Percentiles rank a stretch among this genome's conserved stretches.
These are phyloP conservation scores for Hirudo medicinalis DNA, from an alignment of 1,140 invertebrate species.

Conservation along the genomic window DNA sequence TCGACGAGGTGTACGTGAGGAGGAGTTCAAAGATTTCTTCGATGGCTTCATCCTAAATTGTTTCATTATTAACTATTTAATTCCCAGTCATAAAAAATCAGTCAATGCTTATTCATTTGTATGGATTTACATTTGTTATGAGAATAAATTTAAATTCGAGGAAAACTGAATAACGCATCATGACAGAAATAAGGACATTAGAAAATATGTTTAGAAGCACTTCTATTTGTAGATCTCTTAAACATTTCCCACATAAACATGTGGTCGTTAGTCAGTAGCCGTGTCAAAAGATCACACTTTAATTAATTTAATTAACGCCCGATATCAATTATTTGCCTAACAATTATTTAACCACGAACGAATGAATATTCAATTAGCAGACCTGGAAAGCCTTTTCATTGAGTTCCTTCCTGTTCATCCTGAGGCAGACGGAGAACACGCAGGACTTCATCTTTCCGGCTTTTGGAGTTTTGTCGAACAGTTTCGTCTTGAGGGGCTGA, in stretches of 20 bases:
- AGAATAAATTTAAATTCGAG: not conserved
- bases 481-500: not conserved
- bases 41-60: not conserved
- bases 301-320: not conserved
- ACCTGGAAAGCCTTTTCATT: conserved; percentile 6
- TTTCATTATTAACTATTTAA: not conserved
- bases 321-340: too few relatives aligned
- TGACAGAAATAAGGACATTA: too few relatives aligned
- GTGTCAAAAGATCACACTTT: not conserved
- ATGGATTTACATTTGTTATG: too few relatives aligned
- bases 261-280: not conserved
- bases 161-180: too few relatives aligned
- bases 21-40: conserved; percentile 6
- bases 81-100: not conserved
- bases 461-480: conserved; percentile 5
- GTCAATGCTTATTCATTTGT: not conserved
- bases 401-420: conserved; percentile 11
- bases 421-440: not conserved
- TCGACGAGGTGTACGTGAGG: not conserved
- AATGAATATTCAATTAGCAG: not conserved
- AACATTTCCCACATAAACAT: too few relatives aligned
- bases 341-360: not conserved
- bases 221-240: too few relatives aligned
- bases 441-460: not conserved
- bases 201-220: too few relatives aligned